Evolutionary conservation across 2,113 vertebrate genomes (phyloP), one percentile per base, ranked within the genome.

Genomic region (Myrmecophaga tridactyla): DNA sequence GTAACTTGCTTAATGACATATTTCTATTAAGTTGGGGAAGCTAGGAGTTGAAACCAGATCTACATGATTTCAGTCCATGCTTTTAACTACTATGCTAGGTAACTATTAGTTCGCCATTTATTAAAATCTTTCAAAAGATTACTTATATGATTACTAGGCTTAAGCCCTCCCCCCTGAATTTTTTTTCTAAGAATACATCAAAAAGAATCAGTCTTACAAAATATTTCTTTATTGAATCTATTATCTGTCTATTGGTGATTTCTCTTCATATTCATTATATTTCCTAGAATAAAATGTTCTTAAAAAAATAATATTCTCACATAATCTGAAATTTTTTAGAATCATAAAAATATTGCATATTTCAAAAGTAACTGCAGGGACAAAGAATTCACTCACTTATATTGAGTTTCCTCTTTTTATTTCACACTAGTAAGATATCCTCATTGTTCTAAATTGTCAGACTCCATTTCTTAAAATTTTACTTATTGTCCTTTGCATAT

Each of bases 251-350:
- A 31, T 63, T 89, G 15, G 53, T 27, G 23, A 92, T 91, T 92
- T 97, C 73, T 60, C 77, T 87, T 94, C 65, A 81, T 87, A 70
- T 48, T 81, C 60, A 86, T 75, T 87, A 39, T 46, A 83, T 83
- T 86, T 95, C 73, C 73, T 91, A 90, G 72, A 95, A 94, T 58
- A 84, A 92, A 95, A 86, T 82, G 3, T 82, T 96, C 81, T 84
- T 70, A 78, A 23, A 89, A 96, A 93, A 94, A 73, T 69, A 89
- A 60, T 69, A 94, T 86, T 76, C 46, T 20, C 18, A 82, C 3
- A 92, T 17, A 84, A 87, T 87, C 43, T 91, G 60, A 43, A 75
- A 72, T 76, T 41, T 78, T 78, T 96, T 86, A 95, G 75, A 86
- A 39, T 56, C 75, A 75, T 39, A 78, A 81, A 41, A 86, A 83